Conservation (phyloP, 2,797 vertebrate species). For the Gymnocypris eckloni region DNA sequence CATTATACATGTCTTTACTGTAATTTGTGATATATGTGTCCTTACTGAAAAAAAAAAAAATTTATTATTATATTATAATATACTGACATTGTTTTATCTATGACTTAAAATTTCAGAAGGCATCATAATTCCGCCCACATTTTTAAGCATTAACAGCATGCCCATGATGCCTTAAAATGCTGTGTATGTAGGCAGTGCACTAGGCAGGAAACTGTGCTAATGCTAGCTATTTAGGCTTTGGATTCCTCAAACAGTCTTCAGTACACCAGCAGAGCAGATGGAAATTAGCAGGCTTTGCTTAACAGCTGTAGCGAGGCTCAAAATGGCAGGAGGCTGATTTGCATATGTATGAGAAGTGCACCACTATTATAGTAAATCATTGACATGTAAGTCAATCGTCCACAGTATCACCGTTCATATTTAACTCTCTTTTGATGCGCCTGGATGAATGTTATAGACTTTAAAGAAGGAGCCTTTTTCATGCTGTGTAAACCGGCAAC, state of each 20-base stretch:
- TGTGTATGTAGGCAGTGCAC: neutral
- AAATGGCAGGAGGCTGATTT: slow-evolving; percentile 30
- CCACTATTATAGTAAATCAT: slow-evolving; percentile 30
- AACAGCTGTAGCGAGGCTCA: slow-evolving; percentile 14
- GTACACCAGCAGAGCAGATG: slow-evolving; percentile 21
- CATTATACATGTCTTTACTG: too few relatives aligned
- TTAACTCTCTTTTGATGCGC: neutral
- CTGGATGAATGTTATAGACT: neutral
- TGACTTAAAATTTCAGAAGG: neutral
- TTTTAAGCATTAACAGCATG: neutral
- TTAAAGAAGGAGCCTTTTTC: neutral
- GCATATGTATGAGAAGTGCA: slow-evolving; percentile 27
- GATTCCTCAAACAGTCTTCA: neutral
- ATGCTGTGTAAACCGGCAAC: neutral
- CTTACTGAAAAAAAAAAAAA: neutral
- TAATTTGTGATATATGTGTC: neutral
- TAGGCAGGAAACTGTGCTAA: neutral
- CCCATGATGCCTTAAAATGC: neutral
- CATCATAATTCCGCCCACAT: neutral
- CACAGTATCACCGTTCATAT: slow-evolving; percentile 22
- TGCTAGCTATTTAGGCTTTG: neutral
- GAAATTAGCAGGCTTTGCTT: slow-evolving; percentile 21
- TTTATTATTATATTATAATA: neutral
- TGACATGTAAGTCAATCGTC: slow-evolving; percentile 33
- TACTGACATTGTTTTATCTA: neutral